Evolutionary conservation across 2,113 vertebrate species (phyloP), one percentile per base, ranked within the genome.

Genomic region (Periophthalmus modestus): DNA sequence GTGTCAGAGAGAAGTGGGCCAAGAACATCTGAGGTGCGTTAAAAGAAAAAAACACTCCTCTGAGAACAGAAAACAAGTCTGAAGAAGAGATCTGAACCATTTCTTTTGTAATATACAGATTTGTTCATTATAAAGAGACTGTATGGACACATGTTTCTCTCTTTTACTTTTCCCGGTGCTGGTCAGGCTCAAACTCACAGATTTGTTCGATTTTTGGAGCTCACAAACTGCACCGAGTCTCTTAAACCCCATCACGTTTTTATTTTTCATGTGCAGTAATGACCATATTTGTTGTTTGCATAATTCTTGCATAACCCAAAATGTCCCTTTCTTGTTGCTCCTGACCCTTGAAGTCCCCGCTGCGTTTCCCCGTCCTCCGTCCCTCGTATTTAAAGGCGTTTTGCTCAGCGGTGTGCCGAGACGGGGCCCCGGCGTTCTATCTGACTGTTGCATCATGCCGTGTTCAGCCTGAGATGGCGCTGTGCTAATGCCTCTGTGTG

Each of bases 401-500:
- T 78, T 83, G 62, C 58, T 66, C 68, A 80, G 43, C 48, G 21
- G 34, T 47, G 67, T 70, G 55, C 67, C 70, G 77, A 75, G 75
- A 63, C 67, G 54, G 15, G 61, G 58, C 47, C 47, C 11, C 4
- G 19, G 19, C 43, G n/a, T 71, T 73, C 75, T 86, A 78, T 86
- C 72, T 73, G 62, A 46, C 18, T 6, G 73, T 84, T 91, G 88
- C 91, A 92, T 88, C 83, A 87, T 86, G 86, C 70, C 71, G 70
- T 71, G 74, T 82, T 89, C 79, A 75, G 91, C 92, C 91, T 89
- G 85, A 92, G 91, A 89, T 90, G 91, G 91, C 92, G 91, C 88
- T 86, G 87, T 82, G 81, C 79, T 86, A 80, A 89, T 85, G 81
- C 84, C 79, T 87, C 73, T 85, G 48, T 87, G 63, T 82, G 82